Conservation (phyloP, 2,797 vertebrate species). For the Smutsia gigantea region DNA sequence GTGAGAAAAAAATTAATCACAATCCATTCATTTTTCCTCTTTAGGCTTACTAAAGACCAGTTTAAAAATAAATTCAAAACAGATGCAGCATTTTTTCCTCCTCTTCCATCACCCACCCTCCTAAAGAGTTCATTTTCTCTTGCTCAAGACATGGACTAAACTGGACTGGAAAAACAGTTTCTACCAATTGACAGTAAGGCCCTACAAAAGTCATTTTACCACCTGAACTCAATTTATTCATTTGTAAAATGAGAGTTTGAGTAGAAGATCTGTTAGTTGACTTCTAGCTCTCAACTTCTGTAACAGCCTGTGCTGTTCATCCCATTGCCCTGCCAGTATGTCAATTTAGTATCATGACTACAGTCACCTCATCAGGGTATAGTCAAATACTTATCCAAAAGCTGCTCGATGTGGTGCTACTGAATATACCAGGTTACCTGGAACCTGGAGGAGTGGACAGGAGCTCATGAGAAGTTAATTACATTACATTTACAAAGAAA, state of each 20-base stretch:
- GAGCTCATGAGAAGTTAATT: neutral
- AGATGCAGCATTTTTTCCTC: neutral
- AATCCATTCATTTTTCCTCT: neutral
- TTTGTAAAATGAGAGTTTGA: neutral
- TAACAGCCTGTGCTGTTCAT: neutral
- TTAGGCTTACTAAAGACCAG: neutral
- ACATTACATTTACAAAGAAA: neutral
- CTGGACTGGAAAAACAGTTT: neutral
- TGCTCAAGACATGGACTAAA: neutral
- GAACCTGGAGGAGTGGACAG: neutral
- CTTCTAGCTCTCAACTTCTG: neutral
- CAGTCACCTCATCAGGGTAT: neutral
- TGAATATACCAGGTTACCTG: neutral
- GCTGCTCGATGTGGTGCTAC: neutral
- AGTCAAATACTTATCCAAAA: neutral
- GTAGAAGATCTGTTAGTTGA: neutral
- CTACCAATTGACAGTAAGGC: neutral
- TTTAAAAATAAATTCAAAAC: neutral
- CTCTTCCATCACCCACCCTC: rapidly evolving
- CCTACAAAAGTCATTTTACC: neutral
- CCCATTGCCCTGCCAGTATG: neutral
- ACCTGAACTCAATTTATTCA: neutral
- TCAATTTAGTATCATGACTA: neutral
- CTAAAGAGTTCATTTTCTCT: neutral
- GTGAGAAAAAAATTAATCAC: neutral